Percentiles rank a stretch among this genome's conserved stretches.
Conservation (phyloP, 2,113 vertebrate species). For the Melanerpes aurifrons region DNA sequence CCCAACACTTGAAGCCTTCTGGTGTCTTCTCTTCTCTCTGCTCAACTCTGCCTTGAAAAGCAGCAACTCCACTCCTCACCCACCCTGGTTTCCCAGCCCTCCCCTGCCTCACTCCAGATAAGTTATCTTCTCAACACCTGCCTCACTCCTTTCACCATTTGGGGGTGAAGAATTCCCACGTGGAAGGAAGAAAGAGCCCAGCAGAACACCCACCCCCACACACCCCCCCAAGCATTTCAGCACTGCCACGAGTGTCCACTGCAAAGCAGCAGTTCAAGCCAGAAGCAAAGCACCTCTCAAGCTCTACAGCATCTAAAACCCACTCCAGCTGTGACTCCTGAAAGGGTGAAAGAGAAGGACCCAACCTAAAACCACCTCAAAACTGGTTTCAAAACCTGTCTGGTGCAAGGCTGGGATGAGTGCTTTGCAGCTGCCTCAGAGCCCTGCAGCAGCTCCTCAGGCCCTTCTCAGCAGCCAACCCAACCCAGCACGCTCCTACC, state of each 20-base stretch:
- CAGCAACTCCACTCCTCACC: not conserved
- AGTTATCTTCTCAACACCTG: conserved; percentile 31
- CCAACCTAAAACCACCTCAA: not conserved
- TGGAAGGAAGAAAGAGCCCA: not conserved
- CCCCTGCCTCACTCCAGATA: conserved; percentile 4
- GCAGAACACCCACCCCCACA: too few relatives aligned
- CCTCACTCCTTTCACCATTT: not conserved
- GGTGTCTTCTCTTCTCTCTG: not conserved
- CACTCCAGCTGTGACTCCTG: accelerated
- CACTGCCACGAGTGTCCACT: not conserved
- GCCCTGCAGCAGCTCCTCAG: not conserved
- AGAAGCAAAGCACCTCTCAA: not conserved
- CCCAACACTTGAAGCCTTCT: not conserved
- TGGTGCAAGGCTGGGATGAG: not conserved
- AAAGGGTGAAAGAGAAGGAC: not conserved
- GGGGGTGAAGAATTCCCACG: not conserved
- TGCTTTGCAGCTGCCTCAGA: not conserved
- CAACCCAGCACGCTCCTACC: not conserved
- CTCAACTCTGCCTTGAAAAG: not conserved
- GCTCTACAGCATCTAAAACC: not conserved
- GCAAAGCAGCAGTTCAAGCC: not conserved
- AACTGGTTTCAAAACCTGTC: not conserved
- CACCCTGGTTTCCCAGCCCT: not conserved
- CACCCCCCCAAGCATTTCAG: not conserved
- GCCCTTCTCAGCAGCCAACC: not conserved